Percentiles rank a stretch among this genome's conserved stretches.
phyloP scores from a whole-genome alignment of 2,797 vertebrate species.

The Oophaga sylvatica region DNA sequence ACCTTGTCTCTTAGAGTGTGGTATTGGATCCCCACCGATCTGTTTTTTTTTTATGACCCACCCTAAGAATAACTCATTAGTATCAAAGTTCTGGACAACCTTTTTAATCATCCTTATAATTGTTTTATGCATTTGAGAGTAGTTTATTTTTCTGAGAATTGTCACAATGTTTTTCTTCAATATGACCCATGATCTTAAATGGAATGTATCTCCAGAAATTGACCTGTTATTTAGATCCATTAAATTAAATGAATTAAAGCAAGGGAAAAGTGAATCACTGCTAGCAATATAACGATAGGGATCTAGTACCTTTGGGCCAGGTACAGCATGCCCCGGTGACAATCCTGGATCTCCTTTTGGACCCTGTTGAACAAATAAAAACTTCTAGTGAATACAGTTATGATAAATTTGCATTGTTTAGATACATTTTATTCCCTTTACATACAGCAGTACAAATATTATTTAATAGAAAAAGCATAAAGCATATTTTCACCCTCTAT shows the following conservation, averaged over 20 bases:
- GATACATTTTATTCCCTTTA: background rate
- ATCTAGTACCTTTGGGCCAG: constrained; percentile 84
- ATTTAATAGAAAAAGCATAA: background rate
- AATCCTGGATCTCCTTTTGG: constrained; percentile 91
- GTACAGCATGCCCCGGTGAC: constrained; percentile 85
- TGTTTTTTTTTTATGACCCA: too few relatives aligned
- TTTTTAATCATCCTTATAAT: background rate
- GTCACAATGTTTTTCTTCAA: background rate
- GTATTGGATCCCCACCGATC: too few relatives aligned
- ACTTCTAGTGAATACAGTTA: background rate
- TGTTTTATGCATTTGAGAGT: background rate
- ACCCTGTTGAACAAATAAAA: constrained; percentile 76
- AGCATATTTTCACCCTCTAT: background rate
- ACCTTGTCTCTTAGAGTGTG: too few relatives aligned
- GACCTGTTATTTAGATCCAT: too few relatives aligned
- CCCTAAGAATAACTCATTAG: too few relatives aligned
- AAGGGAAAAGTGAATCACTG: background rate
- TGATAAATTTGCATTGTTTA: background rate
- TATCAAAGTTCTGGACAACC: too few relatives aligned
- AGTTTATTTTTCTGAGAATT: background rate
- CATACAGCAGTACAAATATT: background rate
- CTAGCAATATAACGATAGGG: background rate
- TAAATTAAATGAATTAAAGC: too few relatives aligned
- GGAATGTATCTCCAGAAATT: too few relatives aligned
- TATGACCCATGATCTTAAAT: too few relatives aligned